These are phyloP conservation scores for Rhynchopsitta pachyrhyncha DNA, from an alignment of 2,113 vertebrate genomes.

Conservation along the genomic window DNA sequence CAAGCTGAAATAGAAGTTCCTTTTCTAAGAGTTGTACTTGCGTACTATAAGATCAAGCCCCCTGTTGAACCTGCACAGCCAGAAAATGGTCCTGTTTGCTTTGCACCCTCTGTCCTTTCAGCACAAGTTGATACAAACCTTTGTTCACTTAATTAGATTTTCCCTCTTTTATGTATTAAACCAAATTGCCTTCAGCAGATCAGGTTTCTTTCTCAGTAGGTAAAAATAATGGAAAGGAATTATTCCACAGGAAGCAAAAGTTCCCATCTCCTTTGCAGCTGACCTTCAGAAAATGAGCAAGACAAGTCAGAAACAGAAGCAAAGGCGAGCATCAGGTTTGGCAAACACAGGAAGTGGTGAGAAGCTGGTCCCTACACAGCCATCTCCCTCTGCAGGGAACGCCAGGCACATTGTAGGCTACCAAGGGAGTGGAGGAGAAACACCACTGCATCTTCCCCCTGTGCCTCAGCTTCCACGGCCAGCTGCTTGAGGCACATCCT, in stretches of 20 bases:
- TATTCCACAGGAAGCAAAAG: not conserved
- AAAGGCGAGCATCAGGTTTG: not conserved
- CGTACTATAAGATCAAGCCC: not conserved
- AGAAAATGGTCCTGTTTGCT: not conserved
- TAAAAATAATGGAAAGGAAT: not conserved
- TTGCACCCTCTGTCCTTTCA: not conserved
- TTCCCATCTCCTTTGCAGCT: not conserved
- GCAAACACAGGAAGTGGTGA: not conserved
- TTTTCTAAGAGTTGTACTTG: not conserved
- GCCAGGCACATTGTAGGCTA: not conserved
- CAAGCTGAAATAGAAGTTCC: not conserved
- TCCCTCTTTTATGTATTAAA: not conserved
- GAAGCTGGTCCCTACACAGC: not conserved
- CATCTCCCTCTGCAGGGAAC: not conserved
- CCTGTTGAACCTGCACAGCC: not conserved
- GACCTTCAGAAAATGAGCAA: not conserved
- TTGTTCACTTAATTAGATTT: not conserved
- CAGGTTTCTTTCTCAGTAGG: not conserved
- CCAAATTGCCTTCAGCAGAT: not conserved
- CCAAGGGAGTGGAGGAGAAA: not conserved
- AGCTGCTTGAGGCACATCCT: not conserved
- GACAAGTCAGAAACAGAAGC: not conserved
- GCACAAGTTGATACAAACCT: not conserved
- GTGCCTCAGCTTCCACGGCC: accelerated
- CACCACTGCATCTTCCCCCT: not conserved